Evolutionary conservation across 2,113 vertebrate genomes (phyloP).

Genomic region (Mesitornis unicolor): DNA sequence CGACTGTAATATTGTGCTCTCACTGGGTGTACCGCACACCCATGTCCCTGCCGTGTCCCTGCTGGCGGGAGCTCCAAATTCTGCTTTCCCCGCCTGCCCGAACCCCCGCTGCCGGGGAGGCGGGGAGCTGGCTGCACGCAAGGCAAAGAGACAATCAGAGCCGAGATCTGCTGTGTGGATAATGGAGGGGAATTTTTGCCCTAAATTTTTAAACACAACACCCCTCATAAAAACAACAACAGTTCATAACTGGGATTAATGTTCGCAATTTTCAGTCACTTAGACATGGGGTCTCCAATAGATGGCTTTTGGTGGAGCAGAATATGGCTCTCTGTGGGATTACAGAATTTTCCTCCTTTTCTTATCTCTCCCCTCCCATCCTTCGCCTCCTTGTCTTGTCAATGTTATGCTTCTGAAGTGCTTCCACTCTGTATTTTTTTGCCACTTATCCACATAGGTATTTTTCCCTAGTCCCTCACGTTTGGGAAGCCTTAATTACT

Average conservation of each 20-base stretch:
- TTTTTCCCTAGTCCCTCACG: constrained; percentile 12
- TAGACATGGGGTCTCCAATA: constrained; percentile 77
- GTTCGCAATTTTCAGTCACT: constrained; percentile 81
- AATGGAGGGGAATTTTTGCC: constrained; percentile 48
- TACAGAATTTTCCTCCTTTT: constrained; percentile 67
- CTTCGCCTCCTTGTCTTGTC: constrained; percentile 22
- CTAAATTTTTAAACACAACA: constrained; percentile 73
- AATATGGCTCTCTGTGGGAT: constrained; percentile 76
- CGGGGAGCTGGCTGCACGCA: neutral
- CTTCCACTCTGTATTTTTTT: constrained; percentile 46
- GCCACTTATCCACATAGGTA: constrained; percentile 42
- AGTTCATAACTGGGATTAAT: constrained; percentile 80
- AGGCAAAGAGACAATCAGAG: neutral
- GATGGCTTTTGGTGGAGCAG: constrained; percentile 69
- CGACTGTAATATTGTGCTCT: neutral
- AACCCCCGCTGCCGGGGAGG: neutral
- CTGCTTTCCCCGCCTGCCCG: neutral
- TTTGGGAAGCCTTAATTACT: constrained; percentile 62
- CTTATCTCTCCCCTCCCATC: constrained; percentile 63
- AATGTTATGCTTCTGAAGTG: constrained; percentile 7
- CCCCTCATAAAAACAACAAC: constrained; percentile 72
- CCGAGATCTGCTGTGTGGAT: neutral
- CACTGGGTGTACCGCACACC: neutral
- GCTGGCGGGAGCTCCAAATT: neutral
- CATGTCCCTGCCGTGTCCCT: neutral